Evolutionary conservation across 2,113 vertebrate genomes (phyloP), one percentile per base, ranked within the genome.

Genomic region (Columbina picui): DNA sequence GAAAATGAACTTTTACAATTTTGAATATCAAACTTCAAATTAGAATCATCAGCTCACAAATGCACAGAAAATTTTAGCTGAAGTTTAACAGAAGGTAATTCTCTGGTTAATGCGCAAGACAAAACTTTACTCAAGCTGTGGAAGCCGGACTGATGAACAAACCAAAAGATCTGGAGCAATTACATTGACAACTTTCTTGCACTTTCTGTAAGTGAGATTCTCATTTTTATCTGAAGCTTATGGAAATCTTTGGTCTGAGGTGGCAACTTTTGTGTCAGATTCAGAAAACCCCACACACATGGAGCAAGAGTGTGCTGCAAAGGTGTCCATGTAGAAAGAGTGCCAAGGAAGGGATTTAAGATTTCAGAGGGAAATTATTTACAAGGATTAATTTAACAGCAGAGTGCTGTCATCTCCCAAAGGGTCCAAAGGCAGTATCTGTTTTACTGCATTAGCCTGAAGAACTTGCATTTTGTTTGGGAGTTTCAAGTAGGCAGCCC

Each of bases 401-500:
- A 34, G 8, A 15, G 4, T 27, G 34, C 20, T 49, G 23, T 5
- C 18, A 63, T 38, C 41, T 69, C 32, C 29, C 39, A 34, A 60
- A 19, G 21, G 10, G 7, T 50, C 21, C 36, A 61, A 80, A 52
- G 8, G 21, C 19, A 29, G 2, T 27, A 29, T 53, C 47, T 41
- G 8, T 8, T 73, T 57, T 39, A 69, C 5, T 79, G 43, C 14
- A 69, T 69, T 39, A 57, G 3, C 14, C 69, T 75, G 36, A 65
- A 74, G n/a, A 74, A 4, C 32, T 53, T 57, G 19, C 7, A 36
- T 38, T 85, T 84, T 78, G 6, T 47, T 53, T 75, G 15, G 38
- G 27, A 63, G 5, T 1, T 0, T 25, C 47, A 29, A 59, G 13
- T 1, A 70, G 27, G 32, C 41, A 57, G 19, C 13, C 70, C 22